Evolutionary conservation across 2,113 vertebrate species (phyloP), one percentile per base, ranked within the genome.

Genomic region (Anoplopoma fimbria): DNA sequence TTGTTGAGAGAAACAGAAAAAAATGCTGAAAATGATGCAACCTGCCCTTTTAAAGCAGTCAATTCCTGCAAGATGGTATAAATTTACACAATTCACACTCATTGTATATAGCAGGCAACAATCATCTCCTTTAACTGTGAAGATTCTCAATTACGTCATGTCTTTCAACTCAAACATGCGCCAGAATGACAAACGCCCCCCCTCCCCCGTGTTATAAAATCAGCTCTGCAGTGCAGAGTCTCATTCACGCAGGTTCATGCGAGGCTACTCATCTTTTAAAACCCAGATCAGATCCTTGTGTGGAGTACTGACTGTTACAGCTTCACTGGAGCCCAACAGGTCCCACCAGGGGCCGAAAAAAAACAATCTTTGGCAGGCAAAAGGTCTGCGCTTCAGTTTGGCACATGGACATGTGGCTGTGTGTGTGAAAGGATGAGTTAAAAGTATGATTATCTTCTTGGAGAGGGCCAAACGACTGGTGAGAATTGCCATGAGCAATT

Each of bases 401-500:
- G 70, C 80, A 87, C 3, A 23, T 64, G 82, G 69, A 79, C 58
- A 38, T 70, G 45, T 62, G 73, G 57, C 49, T 68, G 57, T 27
- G 74, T 82, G 69, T 69, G 47, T 49, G 75, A 85, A 67, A 69
- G 67, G 79, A 75, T 51, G 61, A 82, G 65, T 77, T 85, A 57
- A 81, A 84, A 80, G 75, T 82, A 60, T 62, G 78, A 29, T 60
- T 76, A 83, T 72, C 63, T 77, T 77, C 69, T 79, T 80, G 68
- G 55, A 57, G 33, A 65, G 47, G 82, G 74, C 65, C 75, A 81
- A 75, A 79, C 77, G 80, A 91, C 75, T 57, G 70, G 25, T 83
- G 75, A 82, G 81, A 88, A 83, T 84, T 77, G 88, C 89, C 87
- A 77, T 19, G 33, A 89, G 90, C 88, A 89, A 86, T 86, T 88